Evolutionary conservation across 2,797 vertebrate genomes (phyloP), one percentile per base, ranked within the genome.

Genomic region (Corythornis leucogaster): DNA sequence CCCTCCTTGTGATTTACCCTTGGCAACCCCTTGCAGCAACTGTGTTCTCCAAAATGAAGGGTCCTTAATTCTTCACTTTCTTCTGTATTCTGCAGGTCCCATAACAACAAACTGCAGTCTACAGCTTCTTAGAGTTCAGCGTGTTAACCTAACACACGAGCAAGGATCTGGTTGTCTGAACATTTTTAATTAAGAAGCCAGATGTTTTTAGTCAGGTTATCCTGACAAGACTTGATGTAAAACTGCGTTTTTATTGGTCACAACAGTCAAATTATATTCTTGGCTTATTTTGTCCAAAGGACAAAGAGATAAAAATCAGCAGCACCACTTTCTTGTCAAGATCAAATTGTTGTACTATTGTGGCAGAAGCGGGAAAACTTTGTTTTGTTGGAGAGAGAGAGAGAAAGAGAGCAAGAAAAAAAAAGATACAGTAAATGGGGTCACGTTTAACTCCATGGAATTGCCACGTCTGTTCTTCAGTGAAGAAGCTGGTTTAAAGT

Each of bases 101-200:
- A 99, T 98, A 99, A 99, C 99, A 99, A 99, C 99, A 99, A 99
- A 98, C 98, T 99, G 97, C 98, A 99, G 97, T 99, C 99, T 97
- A 98, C 99, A 98, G 98, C 98, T 97, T 99, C 98, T 98, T 99
- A 99, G 98, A 98, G 97, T 97, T 97, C 98, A 96, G 96, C 97
- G 96, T 96, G 97, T 97, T 97, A 97, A 92, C 95, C 95, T 98
- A 97, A 97, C 95, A 93, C 96, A 97, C 93, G 75, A 95, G 96
- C 97, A 97, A 98, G 98, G 97, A 97, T 97, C 97, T 97, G 97
- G 97, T 98, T 97, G 95, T 97, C 98, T 97, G 98, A 98, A 98
- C 97, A 90, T 97, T 98, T 97, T 97, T 96, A 97, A 96, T 94
- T 97, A 95, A 97, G 97, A 95, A 98, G 96, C 97, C 98, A 98